These are phyloP conservation scores for Diachasmimorpha longicaudata DNA, from an alignment of 1,140 invertebrate species.

Conservation along the genomic window DNA sequence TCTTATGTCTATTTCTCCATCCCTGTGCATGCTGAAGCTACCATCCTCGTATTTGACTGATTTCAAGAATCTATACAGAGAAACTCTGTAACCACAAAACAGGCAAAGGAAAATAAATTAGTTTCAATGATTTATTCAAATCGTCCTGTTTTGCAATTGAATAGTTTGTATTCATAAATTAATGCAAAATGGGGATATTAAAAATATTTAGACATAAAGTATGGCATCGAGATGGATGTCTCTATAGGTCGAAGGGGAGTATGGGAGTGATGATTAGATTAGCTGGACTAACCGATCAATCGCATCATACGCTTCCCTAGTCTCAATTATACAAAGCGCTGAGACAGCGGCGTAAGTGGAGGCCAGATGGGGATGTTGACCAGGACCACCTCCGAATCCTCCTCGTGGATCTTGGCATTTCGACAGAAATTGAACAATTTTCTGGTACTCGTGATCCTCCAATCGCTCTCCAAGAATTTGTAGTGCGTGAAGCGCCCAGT, in stretches of 20 bases:
- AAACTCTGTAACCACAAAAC: slow-evolving; percentile 63
- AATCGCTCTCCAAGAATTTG: slow-evolving; percentile 79
- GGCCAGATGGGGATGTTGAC: slow-evolving; percentile 90
- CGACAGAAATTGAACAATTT: slow-evolving; percentile 73
- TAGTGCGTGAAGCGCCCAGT: slow-evolving; percentile 94
- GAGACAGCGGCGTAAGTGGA: slow-evolving; percentile 97
- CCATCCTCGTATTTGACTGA: slow-evolving; percentile 83
- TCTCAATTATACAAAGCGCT: slow-evolving; percentile 88
- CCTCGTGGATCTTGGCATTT: slow-evolving; percentile 82
- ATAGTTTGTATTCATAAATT: background rate
- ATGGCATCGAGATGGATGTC: too few relatives aligned
- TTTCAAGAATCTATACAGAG: slow-evolving; percentile 79
- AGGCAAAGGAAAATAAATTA: background rate
- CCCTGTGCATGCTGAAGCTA: slow-evolving; percentile 87
- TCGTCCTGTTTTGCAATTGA: background rate
- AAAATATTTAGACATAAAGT: too few relatives aligned
- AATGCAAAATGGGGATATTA: too few relatives aligned
- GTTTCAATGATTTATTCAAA: background rate
- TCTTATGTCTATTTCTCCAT: slow-evolving; percentile 95
- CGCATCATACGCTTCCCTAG: slow-evolving; percentile 81
- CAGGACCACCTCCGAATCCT: slow-evolving; percentile 94
- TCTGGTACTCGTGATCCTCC: slow-evolving; percentile 69
- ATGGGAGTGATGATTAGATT: background rate
- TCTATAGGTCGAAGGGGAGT: too few relatives aligned
- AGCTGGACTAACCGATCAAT: slow-evolving; percentile 77